Evolutionary conservation across 1,140 invertebrate genomes (phyloP), one percentile per base, ranked within the genome.

Genomic region (Drosophila serrata): DNA sequence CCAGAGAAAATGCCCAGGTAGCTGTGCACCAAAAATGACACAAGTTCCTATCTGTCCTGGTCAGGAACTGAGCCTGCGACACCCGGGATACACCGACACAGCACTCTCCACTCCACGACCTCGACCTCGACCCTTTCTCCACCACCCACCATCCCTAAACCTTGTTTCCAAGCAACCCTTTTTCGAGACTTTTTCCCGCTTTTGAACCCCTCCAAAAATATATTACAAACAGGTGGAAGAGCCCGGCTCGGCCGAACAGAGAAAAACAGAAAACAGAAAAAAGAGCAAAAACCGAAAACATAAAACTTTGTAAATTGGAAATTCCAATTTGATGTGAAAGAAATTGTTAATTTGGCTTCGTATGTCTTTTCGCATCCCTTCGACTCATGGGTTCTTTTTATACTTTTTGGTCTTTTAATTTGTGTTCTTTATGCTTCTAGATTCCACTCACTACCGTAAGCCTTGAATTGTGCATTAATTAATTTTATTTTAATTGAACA

Each of bases 401-500:
- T 87, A 90, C 80, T 75, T 81, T 85, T 88, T 84, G 67, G 81
- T 84, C 81, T 90, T 87, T 84, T 90, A 73, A 84, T 84, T 80
- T 85, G 49, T 88, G 85, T 88, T 88, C 81, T 88, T 88, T 88
- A 87, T 88, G 84, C 84, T 88, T 88, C 84, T 88, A 88, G 84
- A 88, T 88, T 84, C 85, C 72, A 75, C 77, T 88, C 75, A 84
- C 80, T 88, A 90, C 81, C 76, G 84, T 88, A 88, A 88, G 84
- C 82, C 68, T 84, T 90, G 64, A 90, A 88, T 81, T 88, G 85
- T 81, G 73, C 77, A 90, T 90, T 81, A 90, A 88, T 88, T 84
- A 90, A 80, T 90, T 88, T 84, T 90, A 90, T 88, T 88, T 88
- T 63, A 88, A 88, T 88, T 88, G 84, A 88, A 88, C 69, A 88